Evolutionary conservation across 2,797 vertebrate genomes (phyloP).

Genomic region (Ataeniobius toweri): DNA sequence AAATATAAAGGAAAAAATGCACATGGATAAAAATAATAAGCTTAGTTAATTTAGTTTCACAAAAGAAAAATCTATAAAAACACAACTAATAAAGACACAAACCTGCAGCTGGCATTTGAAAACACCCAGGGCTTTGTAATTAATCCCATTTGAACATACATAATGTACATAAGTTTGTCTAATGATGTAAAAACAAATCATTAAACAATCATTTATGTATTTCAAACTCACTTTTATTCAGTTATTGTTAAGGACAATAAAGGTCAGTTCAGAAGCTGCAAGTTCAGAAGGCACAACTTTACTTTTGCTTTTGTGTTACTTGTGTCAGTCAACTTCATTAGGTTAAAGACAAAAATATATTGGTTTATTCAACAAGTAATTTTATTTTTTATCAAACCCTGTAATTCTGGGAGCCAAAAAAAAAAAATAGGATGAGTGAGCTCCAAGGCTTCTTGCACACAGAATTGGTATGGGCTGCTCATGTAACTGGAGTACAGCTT

Average conservation of each 20-base stretch:
- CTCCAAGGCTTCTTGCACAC: not conserved
- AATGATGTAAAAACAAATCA: not conserved
- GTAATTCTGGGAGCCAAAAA: too few relatives aligned
- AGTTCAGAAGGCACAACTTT: not conserved
- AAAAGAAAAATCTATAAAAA: not conserved
- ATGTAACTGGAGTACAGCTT: not conserved
- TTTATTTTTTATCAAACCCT: not conserved
- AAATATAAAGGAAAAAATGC: not conserved
- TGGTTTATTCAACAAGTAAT: not conserved
- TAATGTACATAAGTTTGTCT: not conserved
- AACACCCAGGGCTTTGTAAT: not conserved
- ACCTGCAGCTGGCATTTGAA: not conserved
- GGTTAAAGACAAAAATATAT: not conserved
- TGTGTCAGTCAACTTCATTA: not conserved
- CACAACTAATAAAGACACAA: not conserved
- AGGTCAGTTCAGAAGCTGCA: not conserved
- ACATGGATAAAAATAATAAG: not conserved
- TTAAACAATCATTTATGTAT: not conserved
- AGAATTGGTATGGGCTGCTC: not conserved
- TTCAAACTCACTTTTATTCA: not conserved
- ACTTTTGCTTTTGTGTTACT: not conserved
- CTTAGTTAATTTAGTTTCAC: not conserved
- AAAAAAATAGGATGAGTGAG: too few relatives aligned
- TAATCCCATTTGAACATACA: not conserved
- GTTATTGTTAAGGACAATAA: not conserved